Evolutionary conservation across 2,888 invertebrate genomes (phyloP), one percentile per base, ranked within the genome.

Genomic region (Oligia strigilis): DNA sequence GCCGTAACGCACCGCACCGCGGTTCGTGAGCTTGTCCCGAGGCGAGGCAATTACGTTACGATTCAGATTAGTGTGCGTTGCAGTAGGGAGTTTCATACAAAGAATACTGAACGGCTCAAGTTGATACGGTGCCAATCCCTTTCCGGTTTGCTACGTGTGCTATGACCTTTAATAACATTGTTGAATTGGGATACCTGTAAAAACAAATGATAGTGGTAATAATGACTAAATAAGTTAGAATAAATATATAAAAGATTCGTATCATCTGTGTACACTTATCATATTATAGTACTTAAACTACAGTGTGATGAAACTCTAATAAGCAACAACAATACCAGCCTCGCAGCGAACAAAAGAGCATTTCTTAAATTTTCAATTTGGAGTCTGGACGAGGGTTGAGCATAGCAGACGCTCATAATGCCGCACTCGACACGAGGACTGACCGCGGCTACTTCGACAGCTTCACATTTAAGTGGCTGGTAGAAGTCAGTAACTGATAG

Each of bases 381-480:
- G 91, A 91, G 79, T 87, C 93, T 92, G 94, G 94, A 94, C 94
- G 93, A 94, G 94, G 94, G 93, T 91, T 88, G 90, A 92, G 91
- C 89, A 92, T 92, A 91, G 93, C 93, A 92, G 94, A 92, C 93
- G 94, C 89, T 95, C 95, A 96, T 96, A 97, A 97, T 96, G 94
- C 95, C 92, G 94, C 94, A 89, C 96, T 96, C 92, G 92, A 96
- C 95, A 92, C 89, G 90, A 96, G 96, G 90, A 93, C 94, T 95
- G 96, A 95, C 96, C 96, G 92, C 90, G 94, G 96, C 96, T 96
- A 96, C 96, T 96, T 94, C 94, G 93, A 92, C 92, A 92, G 95
- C 95, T 96, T 95, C 94, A 93, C 93, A 92, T 94, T 94, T 90
- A 87, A 87, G 82, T 81, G 90, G 72, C 62, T 91, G 92, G 92